phyloP scores from a whole-genome alignment of 2,888 invertebrate species.

The Perizoma affinitatum region DNA sequence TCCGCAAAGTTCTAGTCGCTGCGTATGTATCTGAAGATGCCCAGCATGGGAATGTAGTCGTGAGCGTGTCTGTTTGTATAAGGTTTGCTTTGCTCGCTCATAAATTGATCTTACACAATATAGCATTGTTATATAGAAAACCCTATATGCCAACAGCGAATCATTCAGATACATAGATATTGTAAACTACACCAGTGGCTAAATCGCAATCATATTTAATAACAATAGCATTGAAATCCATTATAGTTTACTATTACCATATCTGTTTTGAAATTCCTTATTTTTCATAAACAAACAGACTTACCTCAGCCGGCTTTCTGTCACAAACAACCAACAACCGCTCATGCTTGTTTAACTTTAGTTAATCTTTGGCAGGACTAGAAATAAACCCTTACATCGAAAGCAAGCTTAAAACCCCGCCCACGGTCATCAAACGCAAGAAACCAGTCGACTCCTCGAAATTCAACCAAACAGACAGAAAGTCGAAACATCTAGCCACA shows the following conservation, averaged over 20 bases:
- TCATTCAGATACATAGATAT: too few species aligned
- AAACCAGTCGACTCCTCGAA: conserved; percentile 84
- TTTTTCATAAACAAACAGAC: conserved; percentile 24
- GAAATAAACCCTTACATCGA: conserved; percentile 55
- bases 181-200: conserved; percentile 7
- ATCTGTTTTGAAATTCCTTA: conserved; percentile 20
- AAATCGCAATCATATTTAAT: conserved; percentile 10
- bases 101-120: too few species aligned
- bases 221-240: conserved; percentile 22
- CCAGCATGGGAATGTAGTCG: too few species aligned
- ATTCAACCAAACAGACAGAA: conserved; percentile 89
- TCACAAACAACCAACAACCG: not conserved
- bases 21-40: too few species aligned
- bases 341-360: conserved; percentile 21
- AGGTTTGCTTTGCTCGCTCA: too few species aligned
- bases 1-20: too few species aligned
- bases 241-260: conserved; percentile 6
- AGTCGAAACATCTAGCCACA: conserved; percentile 92
- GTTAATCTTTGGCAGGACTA: conserved; percentile 58
- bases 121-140: too few species aligned
- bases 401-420: conserved; percentile 68
- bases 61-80: too few species aligned
- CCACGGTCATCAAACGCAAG: conserved; percentile 78
- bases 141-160: too few species aligned
- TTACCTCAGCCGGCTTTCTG: not conserved